Base-by-base conservation (phyloP, 2,113 vertebrate genomes). In the Suncus etruscus region DNA sequence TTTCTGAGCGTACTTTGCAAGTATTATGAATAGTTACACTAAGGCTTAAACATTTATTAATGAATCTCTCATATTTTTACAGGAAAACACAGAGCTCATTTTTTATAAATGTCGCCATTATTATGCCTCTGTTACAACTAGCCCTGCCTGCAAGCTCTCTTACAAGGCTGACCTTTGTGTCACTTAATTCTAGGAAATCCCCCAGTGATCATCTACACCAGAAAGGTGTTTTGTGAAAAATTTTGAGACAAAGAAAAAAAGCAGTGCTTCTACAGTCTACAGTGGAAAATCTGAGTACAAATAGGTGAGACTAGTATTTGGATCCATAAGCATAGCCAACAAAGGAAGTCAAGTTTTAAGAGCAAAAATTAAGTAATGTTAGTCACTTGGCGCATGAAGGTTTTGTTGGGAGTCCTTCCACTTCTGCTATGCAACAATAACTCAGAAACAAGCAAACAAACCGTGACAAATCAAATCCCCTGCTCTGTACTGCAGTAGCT, bases 31-130 rank as follows among this genome's bases (percentile, higher is more conserved):
- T 95, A 87, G 93, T 39, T 87, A 80, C 11, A 95, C 27, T 27
- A 91, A 74, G 58, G 58, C 20, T 61, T 61, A 61, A 61, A 61
- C 83, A 95, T 91, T 95, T 73, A 86, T 83, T 95, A 69, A 92
- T 92, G 86, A 94, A 72, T 58, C n/a, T 10, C 24, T 70, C 68
- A 18, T 31, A 31, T 75, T 68, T 68, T 10, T 87, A 1, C 24
- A 73, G 16, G 25, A 81, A 77, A 86, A 76, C 75, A 25, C 32
- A 45, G 22, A 45, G 12, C 4, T 87, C 83, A 61, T 80, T 94
- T 89, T 11, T 70, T 86, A n/a, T 63, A 45, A 8, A 20, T 66
- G 65, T 29, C 79, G 69, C 58, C 58, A 61, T 61, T 2, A 89
- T 9, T 69, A 73, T 70, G 54, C 12, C 18, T 10, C 12, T 0